phyloP scores from a whole-genome alignment of 2,888 invertebrate species.

The Pyrrhosoma nymphula region DNA sequence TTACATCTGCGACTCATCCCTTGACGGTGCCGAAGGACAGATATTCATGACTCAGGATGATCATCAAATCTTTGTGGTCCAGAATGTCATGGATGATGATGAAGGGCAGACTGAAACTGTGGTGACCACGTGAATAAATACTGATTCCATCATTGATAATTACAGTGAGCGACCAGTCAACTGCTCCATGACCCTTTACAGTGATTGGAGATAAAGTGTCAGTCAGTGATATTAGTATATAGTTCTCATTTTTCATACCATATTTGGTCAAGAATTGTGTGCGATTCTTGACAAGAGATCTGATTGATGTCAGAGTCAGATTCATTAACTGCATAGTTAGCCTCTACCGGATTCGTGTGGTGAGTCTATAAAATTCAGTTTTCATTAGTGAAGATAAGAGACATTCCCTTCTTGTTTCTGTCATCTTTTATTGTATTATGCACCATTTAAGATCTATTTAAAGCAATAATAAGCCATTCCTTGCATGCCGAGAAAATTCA shows the following conservation, averaged over 20 bases:
- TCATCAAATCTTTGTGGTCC: constrained; percentile 54
- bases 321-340: background rate
- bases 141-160: background rate
- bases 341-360: background rate
- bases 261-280: background rate
- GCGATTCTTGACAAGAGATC: background rate
- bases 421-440: background rate
- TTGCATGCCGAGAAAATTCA: background rate
- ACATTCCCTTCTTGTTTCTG: background rate
- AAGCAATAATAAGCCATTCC: background rate
- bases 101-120: constrained; percentile 45
- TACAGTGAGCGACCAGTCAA: background rate
- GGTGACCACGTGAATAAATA: constrained; percentile 12
- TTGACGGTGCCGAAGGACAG: constrained; percentile 50
- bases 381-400: background rate
- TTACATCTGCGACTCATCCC: constrained; percentile 44
- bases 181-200: background rate
- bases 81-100: constrained; percentile 60
- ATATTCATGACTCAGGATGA: constrained; percentile 60
- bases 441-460: background rate
- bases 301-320: background rate
- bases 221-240: background rate
- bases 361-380: background rate
- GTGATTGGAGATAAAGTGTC: background rate
- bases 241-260: background rate